Percentiles rank a stretch among this genome's conserved stretches.
phyloP scores from a whole-genome alignment of 2,797 vertebrate genomes.

The Sebastolobus alascanus region DNA sequence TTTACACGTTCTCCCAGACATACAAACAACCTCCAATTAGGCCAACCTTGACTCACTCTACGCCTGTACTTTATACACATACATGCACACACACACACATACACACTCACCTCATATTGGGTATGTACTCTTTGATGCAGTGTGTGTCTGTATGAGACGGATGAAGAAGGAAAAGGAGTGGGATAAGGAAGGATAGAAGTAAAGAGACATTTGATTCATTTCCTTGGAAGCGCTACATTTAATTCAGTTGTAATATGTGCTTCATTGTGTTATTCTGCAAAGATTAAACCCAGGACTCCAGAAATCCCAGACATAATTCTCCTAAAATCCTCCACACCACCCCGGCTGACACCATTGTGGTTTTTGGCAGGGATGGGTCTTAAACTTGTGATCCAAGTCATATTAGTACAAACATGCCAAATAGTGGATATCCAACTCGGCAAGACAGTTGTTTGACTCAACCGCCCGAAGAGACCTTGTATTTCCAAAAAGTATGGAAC shows the following conservation, averaged over 20 bases:
- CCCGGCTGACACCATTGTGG: slow-evolving; percentile 47
- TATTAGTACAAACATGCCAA: slow-evolving; percentile 52
- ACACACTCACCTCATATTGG: slow-evolving; percentile 22
- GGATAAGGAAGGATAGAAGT: not conserved
- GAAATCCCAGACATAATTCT: slow-evolving; percentile 54
- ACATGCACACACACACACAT: slow-evolving; percentile 1
- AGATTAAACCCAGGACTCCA: slow-evolving; percentile 44
- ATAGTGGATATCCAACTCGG: slow-evolving; percentile 48
- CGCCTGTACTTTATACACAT: slow-evolving; percentile 34
- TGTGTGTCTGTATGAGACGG: slow-evolving; percentile 7
- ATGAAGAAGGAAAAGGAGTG: not conserved
- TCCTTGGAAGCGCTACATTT: not conserved
- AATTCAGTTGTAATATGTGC: slow-evolving; percentile 25
- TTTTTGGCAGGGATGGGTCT: slow-evolving; percentile 43
- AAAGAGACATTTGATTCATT: slow-evolving; percentile 6
- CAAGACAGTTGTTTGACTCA: slow-evolving; percentile 42
- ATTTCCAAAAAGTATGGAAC: slow-evolving; percentile 38
- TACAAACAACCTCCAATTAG: slow-evolving; percentile 86
- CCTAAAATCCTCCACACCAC: slow-evolving; percentile 31
- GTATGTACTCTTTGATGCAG: slow-evolving; percentile 10
- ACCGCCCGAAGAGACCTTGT: slow-evolving; percentile 16
- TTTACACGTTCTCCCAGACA: slow-evolving; percentile 80
- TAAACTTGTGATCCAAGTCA: slow-evolving; percentile 49
- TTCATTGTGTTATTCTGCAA: slow-evolving; percentile 36
- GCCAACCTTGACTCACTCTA: slow-evolving; percentile 73